Evolutionary conservation across 2,113 vertebrate genomes (phyloP), one percentile per base, ranked within the genome.

Genomic region (Sander vitreus): DNA sequence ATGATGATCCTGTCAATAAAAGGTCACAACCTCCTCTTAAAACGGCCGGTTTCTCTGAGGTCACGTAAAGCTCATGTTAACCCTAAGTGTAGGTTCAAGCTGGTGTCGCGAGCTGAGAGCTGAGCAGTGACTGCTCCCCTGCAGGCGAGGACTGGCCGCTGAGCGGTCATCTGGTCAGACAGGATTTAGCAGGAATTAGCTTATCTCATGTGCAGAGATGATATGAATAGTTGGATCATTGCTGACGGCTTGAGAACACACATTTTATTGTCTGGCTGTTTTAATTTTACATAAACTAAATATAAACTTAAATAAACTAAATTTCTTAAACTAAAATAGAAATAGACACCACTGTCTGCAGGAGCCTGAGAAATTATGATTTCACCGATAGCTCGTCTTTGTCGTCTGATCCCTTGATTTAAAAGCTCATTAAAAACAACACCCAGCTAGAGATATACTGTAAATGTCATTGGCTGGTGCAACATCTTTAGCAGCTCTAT

Each of bases 1-100:
- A 91, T 90, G 88, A 94, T 92, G 89, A 93, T 89, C 78, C 85
- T 60, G 88, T 94, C 93, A 89, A 93, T 94, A 92, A 90, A 86
- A 90, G 92, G 93, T 93, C 16, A 47, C 2, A 65, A 94, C 94
- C 93, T 89, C 70, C 85, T 90, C 85, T 93, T 87, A 89, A 73
- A 73, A 76, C 3, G 60, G 73, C 57, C 81, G 7, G 78, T 83
- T 86, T 73, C 88, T 81, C 67, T 5, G 78, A 81, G 93, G 93
- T 94, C 91, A 92, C 55, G 13, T 6, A 84, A 79, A 78, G 87
- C 83, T 90, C 88, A 80, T 72, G 57, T 89, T 85, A 88, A 85
- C 87, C 81, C 64, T 76, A 27, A 90, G 83, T 67, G 69, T 63
- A 43, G 87, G 90, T 92, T 92, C 92, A 89, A 83, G 74, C 92